These are phyloP conservation scores for Gobiocypris rarus DNA, from an alignment of 2,113 vertebrate genomes.

Conservation along the genomic window DNA sequence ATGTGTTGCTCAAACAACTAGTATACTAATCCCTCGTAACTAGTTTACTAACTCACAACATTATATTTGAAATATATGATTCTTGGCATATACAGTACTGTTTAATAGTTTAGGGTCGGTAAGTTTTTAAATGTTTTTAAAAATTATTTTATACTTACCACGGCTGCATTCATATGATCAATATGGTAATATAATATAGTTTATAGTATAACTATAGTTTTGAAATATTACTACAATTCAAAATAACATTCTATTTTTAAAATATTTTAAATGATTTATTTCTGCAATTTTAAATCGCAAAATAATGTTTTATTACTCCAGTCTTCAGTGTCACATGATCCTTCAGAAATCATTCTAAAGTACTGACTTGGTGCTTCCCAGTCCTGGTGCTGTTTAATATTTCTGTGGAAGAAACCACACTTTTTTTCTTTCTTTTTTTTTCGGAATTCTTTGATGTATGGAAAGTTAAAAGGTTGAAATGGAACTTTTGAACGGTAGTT, in stretches of 20 bases:
- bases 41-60: background rate
- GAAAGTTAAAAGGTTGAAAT: background rate
- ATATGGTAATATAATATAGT: background rate
- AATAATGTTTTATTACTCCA: no score
- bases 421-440: accelerated
- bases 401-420: no score
- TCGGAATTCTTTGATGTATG: no score
- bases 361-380: no score
- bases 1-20: background rate
- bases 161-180: background rate
- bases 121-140: no score
- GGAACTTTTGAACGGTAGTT: background rate
- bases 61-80: no score
- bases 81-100: background rate
- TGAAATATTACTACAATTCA: background rate
- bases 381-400: no score
- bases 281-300: no score
- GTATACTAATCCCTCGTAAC: background rate
- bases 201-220: background rate
- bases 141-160: background rate
- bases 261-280: no score
- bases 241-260: no score
- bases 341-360: no score
- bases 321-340: no score
- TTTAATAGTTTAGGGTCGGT: background rate